Conservation (phyloP, 64 coral and sea anemone genomes). For the Stichodactyla mertensii region DNA sequence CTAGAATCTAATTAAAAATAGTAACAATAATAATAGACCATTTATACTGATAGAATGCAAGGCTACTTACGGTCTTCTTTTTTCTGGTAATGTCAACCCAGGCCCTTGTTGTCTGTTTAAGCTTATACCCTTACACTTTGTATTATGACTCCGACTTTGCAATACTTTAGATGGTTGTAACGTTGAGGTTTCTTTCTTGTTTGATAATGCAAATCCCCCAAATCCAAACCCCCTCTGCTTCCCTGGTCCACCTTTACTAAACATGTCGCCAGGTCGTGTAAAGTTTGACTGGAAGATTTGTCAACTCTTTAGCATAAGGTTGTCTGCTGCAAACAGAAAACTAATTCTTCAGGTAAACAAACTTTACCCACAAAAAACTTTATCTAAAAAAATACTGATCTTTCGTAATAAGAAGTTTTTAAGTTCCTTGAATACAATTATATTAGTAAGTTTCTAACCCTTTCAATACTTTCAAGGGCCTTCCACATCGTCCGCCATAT, state of each 20-base stretch:
- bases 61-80: constrained; percentile 54
- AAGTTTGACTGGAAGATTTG: background rate
- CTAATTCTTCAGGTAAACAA: background rate
- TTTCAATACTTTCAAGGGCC: too few relatives aligned
- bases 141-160: background rate
- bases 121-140: background rate
- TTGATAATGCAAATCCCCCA: constrained; percentile 62
- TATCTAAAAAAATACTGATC: too few relatives aligned
- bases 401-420: too few relatives aligned
- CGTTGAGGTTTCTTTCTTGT: constrained; percentile 45
- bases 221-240: constrained; percentile 73
- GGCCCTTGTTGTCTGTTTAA: background rate
- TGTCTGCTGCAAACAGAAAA: background rate
- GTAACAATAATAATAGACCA: background rate
- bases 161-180: background rate
- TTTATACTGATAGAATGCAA: too few relatives aligned
- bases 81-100: constrained; percentile 16
- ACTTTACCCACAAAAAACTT: too few relatives aligned
- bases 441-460: too few relatives aligned
- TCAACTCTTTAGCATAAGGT: background rate
- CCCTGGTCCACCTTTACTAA: constrained; percentile 48
- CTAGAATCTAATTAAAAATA: background rate
- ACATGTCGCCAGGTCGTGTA: constrained; percentile 32
- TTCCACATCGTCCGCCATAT: too few relatives aligned
- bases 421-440: too few relatives aligned